Base-by-base conservation (phyloP, 2,888 invertebrate species). In the Dryobotodes eremita region DNA sequence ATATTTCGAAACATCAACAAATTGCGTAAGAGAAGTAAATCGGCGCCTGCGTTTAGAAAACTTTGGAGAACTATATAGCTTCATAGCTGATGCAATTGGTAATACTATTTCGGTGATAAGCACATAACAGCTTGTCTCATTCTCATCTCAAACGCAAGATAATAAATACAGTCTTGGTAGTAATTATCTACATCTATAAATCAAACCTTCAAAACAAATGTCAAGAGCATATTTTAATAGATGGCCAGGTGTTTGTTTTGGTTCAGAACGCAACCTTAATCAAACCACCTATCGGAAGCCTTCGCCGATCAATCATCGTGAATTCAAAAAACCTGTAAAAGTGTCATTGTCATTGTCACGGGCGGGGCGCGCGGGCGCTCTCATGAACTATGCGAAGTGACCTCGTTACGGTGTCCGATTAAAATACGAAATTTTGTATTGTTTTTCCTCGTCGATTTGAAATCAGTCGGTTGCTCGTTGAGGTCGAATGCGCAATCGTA, bases 361-460 rank as follows among this genome's bases (percentile, higher is more conserved):
- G 46, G 91, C 88, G 84, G 62, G 74, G 78, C 77, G 77, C 82
- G 79, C 82, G 73, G 74, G 69, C 82, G 87, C 85, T 82, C 83
- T 82, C 86, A 80, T 86, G 84, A 89, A 86, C 88, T 71, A 77
- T 71, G 68, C 83, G 81, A 77, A 57, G 86, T 85, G 91, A 89
- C 93, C 93, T 93, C 88, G 91, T 87, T 81, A 80, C 83, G 57
- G 85, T 85, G 82, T 83, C 87, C 90, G 91, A 90, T 91, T 88
- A 86, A 89, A 91, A 90, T 91, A 90, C 90, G 88, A 92, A 92
- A 90, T 89, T 87, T 89, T 81, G 82, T 87, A 89, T 92, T 92
- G 91, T 92, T 94, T 94, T 94, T 93, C 93, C 92, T 93, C 89
- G 88, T 90, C 90, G 86, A 93, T 93, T 94, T 90, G 91, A 94